A percentile compares a stretch with the other conserved stretches of the same genome.
These are phyloP conservation scores for Caenorhabditis zanzibari DNA, from an alignment of 2,888 invertebrate genomes.

Conservation along the genomic window DNA sequence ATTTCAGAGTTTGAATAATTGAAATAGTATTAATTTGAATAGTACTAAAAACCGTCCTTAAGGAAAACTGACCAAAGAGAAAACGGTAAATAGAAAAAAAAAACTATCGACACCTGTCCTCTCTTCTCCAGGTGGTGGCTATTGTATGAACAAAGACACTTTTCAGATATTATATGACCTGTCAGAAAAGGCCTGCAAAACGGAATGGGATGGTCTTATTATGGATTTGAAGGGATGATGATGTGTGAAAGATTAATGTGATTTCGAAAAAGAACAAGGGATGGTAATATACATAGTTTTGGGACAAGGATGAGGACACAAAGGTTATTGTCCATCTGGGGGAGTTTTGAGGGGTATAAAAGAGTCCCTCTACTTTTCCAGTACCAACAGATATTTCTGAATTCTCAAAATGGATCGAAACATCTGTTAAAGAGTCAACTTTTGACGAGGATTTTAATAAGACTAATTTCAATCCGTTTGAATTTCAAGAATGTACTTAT, in stretches of 20 bases:
- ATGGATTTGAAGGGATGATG: neutral
- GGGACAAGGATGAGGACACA: constrained; percentile 11
- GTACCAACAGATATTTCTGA: too few relatives aligned
- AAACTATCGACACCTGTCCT: constrained; percentile 7
- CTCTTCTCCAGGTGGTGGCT: neutral
- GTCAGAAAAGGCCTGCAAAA: constrained; percentile 25
- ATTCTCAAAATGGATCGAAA: too few relatives aligned
- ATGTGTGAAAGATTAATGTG: constrained; percentile 36
- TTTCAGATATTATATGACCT: constrained; percentile 44
- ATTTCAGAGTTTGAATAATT: too few relatives aligned
- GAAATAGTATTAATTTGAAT: too few relatives aligned
- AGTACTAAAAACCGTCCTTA: too few relatives aligned
- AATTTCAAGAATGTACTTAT: too few relatives aligned
- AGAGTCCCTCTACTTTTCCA: too few relatives aligned
- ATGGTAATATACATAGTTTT: neutral
- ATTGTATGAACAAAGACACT: constrained; percentile 57
- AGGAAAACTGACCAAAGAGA: constrained; percentile 6
- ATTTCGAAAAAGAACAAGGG: constrained; percentile 3
- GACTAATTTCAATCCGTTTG: too few relatives aligned
- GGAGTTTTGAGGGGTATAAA: neutral
- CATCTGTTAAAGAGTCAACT: too few relatives aligned
- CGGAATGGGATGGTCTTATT: neutral
- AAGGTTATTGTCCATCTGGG: constrained; percentile 7
- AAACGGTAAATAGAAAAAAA: neutral
- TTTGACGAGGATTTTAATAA: too few relatives aligned